A percentile compares a stretch with the other conserved stretches of the same genome.
Evolutionary conservation across 1,140 invertebrate genomes (phyloP).

Genomic region (Pseudomyrmex cubaensis): DNA sequence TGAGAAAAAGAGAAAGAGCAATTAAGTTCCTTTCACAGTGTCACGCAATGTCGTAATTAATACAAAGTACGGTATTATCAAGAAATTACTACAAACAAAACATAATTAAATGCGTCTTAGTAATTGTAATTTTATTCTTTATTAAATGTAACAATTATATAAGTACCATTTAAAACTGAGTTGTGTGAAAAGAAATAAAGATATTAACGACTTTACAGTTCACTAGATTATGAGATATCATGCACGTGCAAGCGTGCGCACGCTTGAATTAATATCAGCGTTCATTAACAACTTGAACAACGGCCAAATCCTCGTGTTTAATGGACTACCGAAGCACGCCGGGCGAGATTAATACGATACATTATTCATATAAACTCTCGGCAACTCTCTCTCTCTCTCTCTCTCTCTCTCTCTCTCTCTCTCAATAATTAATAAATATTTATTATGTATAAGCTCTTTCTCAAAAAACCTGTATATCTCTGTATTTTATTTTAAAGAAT

Average conservation of each 20-base stretch:
- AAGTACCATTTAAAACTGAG: too few species aligned
- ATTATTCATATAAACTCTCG: constrained; percentile 29
- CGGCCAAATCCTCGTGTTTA: constrained; percentile 42
- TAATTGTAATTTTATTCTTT: too few species aligned
- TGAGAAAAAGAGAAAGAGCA: neutral
- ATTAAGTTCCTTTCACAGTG: constrained; percentile 39
- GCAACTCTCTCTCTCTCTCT: neutral
- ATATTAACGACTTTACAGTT: too few species aligned
- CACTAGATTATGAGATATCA: neutral
- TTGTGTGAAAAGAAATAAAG: too few species aligned
- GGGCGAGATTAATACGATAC: neutral
- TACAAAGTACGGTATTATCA: neutral
- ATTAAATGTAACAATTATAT: neutral
- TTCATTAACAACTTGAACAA: constrained; percentile 29
- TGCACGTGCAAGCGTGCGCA: neutral
- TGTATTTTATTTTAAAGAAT: neutral
- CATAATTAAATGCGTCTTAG: too few species aligned
- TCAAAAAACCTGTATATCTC: too few species aligned
- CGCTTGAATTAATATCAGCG: constrained; percentile 33
- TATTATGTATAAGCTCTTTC: too few species aligned
- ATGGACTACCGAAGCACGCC: constrained; percentile 23
- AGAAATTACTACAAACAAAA: too few species aligned
- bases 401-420: too few species aligned
- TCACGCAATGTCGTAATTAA: constrained; percentile 30
- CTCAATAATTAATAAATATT: too few species aligned